Evolutionary conservation across 92 coral and sea anemone genomes (phyloP).

Genomic region (Umimayanthus kanabou): DNA sequence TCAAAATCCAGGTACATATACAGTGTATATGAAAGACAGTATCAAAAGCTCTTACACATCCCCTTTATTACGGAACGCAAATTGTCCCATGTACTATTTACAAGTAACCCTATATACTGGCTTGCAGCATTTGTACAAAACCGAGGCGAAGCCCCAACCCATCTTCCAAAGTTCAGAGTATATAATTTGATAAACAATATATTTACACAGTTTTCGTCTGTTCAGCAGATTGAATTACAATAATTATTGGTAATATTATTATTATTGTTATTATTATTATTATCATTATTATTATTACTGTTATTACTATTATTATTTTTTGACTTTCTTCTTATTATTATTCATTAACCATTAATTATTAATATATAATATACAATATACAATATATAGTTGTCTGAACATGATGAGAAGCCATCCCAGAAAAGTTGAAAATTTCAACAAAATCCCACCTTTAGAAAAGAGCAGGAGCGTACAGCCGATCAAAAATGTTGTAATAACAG

Average conservation of each 20-base stretch:
- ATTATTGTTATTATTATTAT: too few species aligned
- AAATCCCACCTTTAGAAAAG: not conserved
- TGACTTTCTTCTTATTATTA: too few species aligned
- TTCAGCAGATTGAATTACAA: too few species aligned
- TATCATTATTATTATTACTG: too few species aligned
- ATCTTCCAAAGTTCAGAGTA: not conserved
- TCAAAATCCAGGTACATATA: not conserved
- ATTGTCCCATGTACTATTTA: not conserved
- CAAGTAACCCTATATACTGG: not conserved
- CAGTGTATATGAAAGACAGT: not conserved
- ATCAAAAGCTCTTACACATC: not conserved
- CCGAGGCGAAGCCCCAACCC: not conserved
- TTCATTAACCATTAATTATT: not conserved
- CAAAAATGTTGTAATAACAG: not conserved
- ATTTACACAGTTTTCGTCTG: too few species aligned
- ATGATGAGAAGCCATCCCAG: not conserved
- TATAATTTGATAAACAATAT: too few species aligned
- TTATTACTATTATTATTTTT: too few species aligned
- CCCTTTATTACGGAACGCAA: not conserved
- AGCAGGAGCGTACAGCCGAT: not conserved
- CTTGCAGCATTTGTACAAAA: not conserved
- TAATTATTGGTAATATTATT: too few species aligned
- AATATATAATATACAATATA: too few species aligned
- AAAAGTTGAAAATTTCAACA: too few species aligned
- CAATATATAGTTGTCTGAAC: not conserved